Evolutionary conservation across 2,888 invertebrate species (phyloP), one percentile per base, ranked within the genome.

Genomic region (Sepioteuthis lessoniana): DNA sequence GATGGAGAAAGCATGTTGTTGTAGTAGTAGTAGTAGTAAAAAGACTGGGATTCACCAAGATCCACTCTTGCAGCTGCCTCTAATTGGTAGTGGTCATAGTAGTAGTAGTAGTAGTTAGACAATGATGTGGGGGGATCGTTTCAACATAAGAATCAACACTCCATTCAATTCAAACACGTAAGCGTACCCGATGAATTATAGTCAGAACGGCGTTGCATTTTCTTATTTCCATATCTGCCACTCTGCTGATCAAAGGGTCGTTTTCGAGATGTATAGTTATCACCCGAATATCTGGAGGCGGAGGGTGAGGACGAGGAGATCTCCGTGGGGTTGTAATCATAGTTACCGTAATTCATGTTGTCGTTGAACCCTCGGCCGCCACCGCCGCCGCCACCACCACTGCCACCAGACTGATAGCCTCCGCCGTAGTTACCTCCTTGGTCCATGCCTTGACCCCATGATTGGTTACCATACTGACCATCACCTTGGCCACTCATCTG

Each of bases 371-470:
- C 91, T 28, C 91, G 42, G 42, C 91, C 91, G 8, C 91, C 91
- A n/a, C 91, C 91, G 37, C 91, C 37, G 21, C 91, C 38, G 28
- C 38, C 21, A 1, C 91, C 91, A 0, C 91, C 91, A 46, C 38
- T 31, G 10, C 91, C 91, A 0, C 91, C 91, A 46, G 91, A 92
- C n/a, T 92, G 91, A 42, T 46, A 92, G 35, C 76, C 76, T 92
- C 91, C 91, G 28, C 91, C 91, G 91, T 92, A 92, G 91, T 42
- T 92, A 92, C 91, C 91, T 92, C 91, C 91, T 47, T 92, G 91
- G 42, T 92, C 91, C 91, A 92, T 92, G 28, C 91, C 91, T 46
- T 92, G 91, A n/a, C 91, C 91, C 91, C 91, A 92, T 92, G 91
- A 92, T 46, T 92, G 91, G 8, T 92, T 92, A 46, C 91, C 91